A percentile compares a stretch with the other conserved stretches of the same genome.
Conservation (phyloP, 1,140 invertebrate genomes). For the Fopius arisanus region DNA sequence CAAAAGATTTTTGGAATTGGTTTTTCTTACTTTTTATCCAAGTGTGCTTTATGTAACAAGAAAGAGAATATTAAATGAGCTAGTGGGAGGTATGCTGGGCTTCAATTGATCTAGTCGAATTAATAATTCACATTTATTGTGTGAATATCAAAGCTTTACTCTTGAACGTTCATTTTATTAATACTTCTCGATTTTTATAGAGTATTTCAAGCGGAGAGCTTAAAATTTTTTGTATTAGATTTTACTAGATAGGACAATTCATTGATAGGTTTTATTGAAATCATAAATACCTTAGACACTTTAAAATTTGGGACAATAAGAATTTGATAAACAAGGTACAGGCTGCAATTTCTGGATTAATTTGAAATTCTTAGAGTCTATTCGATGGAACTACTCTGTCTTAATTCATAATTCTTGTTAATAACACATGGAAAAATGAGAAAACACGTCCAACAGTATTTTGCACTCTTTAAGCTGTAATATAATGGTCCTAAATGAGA, state of each 20-base stretch:
- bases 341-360: background rate
- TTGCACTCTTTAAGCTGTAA: background rate
- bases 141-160: background rate
- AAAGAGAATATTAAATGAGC: background rate
- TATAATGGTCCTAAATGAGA: background rate
- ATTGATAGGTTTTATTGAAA: background rate
- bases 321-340: background rate
- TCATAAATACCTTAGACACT: background rate
- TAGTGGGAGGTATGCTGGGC: background rate
- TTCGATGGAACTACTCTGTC: background rate
- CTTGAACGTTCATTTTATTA: background rate
- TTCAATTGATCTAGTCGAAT: background rate
- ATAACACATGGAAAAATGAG: background rate
- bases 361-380: background rate
- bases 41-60: background rate
- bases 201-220: background rate
- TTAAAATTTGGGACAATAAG: background rate
- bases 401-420: background rate
- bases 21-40: background rate
- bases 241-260: background rate
- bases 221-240: background rate
- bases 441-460: conserved; percentile 2
- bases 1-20: background rate
- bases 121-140: background rate
- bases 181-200: background rate